Evolutionary conservation across 35 echinoderm and acorn worm species (phyloP).

Genomic region (Apostichopus californicus): DNA sequence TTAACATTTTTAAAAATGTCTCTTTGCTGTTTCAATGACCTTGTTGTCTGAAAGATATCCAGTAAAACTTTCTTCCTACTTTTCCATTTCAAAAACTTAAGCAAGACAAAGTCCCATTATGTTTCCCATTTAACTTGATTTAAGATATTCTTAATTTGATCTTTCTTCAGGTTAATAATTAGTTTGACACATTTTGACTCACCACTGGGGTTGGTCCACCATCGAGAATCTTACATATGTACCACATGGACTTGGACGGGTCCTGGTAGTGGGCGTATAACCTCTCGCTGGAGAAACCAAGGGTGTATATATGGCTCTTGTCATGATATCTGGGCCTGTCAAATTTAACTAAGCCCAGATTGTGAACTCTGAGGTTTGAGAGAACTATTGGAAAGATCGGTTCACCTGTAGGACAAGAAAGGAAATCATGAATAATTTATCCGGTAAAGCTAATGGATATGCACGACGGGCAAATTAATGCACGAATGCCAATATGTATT

Average conservation of each 20-base stretch:
- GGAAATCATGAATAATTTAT: background rate
- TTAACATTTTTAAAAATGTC: too few relatives aligned
- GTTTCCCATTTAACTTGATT: too few relatives aligned
- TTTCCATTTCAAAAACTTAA: too few relatives aligned
- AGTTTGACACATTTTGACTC: background rate
- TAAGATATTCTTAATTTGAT: too few relatives aligned
- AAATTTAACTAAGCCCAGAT: slow-evolving; percentile 70
- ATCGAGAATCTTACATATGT: slow-evolving; percentile 92
- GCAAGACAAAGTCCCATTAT: too few relatives aligned
- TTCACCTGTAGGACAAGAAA: slow-evolving; percentile 63
- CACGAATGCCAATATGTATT: background rate
- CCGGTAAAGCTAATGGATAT: too few relatives aligned
- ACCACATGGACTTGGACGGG: slow-evolving; percentile 59
- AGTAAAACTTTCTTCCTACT: too few relatives aligned
- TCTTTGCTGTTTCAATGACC: too few relatives aligned
- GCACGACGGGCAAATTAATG: background rate
- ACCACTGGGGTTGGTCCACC: slow-evolving; percentile 68
- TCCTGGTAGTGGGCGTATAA: slow-evolving; percentile 73
- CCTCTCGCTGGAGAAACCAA: slow-evolving; percentile 78
- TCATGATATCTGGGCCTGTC: slow-evolving; percentile 67
- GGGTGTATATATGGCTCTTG: slow-evolving; percentile 77
- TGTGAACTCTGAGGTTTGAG: slow-evolving; percentile 76
- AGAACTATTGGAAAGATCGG: slow-evolving; percentile 84
- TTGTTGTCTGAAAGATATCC: too few relatives aligned
- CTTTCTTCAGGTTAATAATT: too few relatives aligned